Evolutionary conservation across 1,140 invertebrate genomes (phyloP), one percentile per base, ranked within the genome.

Genomic region (Platyscapa corneri): DNA sequence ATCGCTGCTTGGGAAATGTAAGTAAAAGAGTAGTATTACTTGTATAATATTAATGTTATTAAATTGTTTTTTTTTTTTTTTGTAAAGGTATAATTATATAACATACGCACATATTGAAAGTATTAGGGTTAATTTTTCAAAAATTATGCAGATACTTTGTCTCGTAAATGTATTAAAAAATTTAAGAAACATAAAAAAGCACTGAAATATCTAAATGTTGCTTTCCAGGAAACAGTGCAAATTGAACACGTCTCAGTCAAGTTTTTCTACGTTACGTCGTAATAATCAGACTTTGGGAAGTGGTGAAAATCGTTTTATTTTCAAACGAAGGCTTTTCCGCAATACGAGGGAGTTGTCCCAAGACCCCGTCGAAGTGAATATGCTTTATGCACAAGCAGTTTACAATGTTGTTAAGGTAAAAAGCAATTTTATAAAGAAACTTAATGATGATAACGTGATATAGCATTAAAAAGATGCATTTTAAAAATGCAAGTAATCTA

Each of bases 361-460:
- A 92, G 98, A 99, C 94, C 98, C 98, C 0, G 97, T 99, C 0
- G 98, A 99, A 94, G 97, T 99, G 10, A 98, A 98, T 89, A 95
- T 99, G 89, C 93, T 99, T 2, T 99, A 98, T 94, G 97, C 98
- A 64, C 98, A 99, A 94, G 98, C 98, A 88, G 98, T 99, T 3
- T 96, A 98, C 90, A 97, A 96, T 90, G 97, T 99, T 70, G 98
- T 99, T 12, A 98, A 98, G 95, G 97, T 98, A 95, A n/a, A 65
- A 83, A 34, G 3, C 27, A 42, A 80, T 30, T 16, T 0, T 49
- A 7, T 16, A 75, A 18, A 53, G 7, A 53, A 53, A 53, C n/a
- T n/a, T n/a, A n/a, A n/a, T n/a, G n/a, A n/a, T n/a, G n/a, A n/a
- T n/a, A n/a, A n/a, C n/a, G n/a, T n/a, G n/a, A 14, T 53, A 53